These are phyloP conservation scores for Sceliomorpha sp. DNA, from an alignment of 2,888 invertebrate genomes.

Conservation along the genomic window DNA sequence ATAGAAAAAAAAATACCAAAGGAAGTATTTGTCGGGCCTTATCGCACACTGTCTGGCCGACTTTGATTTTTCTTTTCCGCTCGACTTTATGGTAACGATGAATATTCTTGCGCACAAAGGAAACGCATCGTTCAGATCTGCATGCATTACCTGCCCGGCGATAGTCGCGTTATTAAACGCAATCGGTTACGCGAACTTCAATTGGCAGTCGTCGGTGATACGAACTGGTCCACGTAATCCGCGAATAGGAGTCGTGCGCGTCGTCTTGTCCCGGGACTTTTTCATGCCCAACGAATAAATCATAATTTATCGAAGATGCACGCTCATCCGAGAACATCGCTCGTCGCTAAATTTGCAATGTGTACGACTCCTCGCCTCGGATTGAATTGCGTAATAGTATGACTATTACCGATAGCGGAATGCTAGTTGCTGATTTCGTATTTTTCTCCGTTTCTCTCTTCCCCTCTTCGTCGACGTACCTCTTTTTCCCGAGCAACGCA, in stretches of 20 bases:
- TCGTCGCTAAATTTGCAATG: constrained; percentile 62
- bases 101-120: no score
- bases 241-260: neutral
- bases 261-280: neutral
- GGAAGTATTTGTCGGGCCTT: no score
- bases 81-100: no score
- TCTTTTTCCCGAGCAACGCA: constrained; percentile 27
- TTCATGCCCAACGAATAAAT: constrained; percentile 49
- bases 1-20: no score
- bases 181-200: neutral
- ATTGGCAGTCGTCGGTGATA: constrained; percentile 1
- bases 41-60: no score
- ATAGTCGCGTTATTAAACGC: neutral
- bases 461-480: constrained; percentile 27
- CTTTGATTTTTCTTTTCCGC: no score
- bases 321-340: constrained; percentile 36
- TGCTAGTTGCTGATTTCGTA: constrained; percentile 13
- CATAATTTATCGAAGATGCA: constrained; percentile 56
- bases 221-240: constrained; percentile 5
- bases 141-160: neutral
- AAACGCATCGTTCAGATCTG: no score
- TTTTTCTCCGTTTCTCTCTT: no score
- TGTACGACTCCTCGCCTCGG: constrained; percentile 56
- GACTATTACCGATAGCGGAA: constrained; percentile 53
- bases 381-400: constrained; percentile 49